Conservation (phyloP, 2,113 vertebrate species). For the Scytalopus superciliaris region DNA sequence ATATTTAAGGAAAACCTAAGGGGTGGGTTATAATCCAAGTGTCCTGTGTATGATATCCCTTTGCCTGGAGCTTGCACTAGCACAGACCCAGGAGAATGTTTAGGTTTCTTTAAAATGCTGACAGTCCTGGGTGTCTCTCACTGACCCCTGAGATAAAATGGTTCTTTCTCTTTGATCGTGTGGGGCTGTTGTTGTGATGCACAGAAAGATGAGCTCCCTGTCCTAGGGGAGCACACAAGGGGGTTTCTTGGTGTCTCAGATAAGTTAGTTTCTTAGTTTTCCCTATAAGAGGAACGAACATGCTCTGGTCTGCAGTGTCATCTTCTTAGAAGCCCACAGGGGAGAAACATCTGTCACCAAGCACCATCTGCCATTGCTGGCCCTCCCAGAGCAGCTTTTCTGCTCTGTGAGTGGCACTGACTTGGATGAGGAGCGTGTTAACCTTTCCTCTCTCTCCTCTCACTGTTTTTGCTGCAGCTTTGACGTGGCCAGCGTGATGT, state of each 20-base stretch:
- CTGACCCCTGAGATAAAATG: neutral
- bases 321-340: neutral
- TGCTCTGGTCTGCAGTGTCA: neutral
- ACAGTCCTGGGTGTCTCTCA: neutral
- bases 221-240: neutral
- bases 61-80: neutral
- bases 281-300: neutral
- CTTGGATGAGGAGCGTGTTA: neutral
- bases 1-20: neutral
- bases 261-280: neutral
- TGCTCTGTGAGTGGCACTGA: neutral
- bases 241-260: neutral
- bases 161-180: neutral
- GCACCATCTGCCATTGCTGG: neutral
- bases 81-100: neutral
- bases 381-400: neutral
- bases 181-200: neutral
- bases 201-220: neutral
- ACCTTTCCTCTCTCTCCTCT: neutral
- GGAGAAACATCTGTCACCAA: neutral
- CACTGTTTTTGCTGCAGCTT: conserved; percentile 76
- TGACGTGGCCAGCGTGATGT: conserved; percentile 91
- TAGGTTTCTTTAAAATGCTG: neutral
- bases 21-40: neutral
- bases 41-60: rapidly evolving